These are phyloP conservation scores for Beaufortia kweichowensis DNA, from an alignment of 2,113 vertebrate species.

Conservation along the genomic window DNA sequence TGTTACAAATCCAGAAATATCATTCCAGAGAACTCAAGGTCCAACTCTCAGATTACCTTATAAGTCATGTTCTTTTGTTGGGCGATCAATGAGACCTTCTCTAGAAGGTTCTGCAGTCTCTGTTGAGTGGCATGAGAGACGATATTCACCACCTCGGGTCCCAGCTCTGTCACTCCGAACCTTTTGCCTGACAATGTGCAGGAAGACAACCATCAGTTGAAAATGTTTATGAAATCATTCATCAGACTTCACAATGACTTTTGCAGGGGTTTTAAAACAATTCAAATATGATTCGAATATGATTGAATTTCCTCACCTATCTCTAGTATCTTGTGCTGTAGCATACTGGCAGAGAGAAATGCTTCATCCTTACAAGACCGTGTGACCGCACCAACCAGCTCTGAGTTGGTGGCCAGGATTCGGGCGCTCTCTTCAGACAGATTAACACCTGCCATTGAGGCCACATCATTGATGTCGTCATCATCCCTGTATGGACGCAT, in stretches of 20 bases:
- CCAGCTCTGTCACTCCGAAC: constrained; percentile 87
- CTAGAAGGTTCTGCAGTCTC: constrained; percentile 87
- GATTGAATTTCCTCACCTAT: constrained; percentile 90
- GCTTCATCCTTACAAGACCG: constrained; percentile 94
- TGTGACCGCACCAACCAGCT: constrained; percentile 88
- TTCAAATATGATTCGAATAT: no score
- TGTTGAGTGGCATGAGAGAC: constrained; percentile 94
- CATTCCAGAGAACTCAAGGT: no score
- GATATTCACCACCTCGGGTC: constrained; percentile 87
- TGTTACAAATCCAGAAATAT: no score
- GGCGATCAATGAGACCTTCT: constrained; percentile 89
- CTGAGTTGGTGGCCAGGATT: constrained; percentile 93
- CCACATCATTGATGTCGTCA: constrained; percentile 96
- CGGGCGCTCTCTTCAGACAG: constrained; percentile 93
- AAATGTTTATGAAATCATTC: no score
- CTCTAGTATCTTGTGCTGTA: constrained; percentile 90
- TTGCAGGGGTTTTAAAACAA: no score
- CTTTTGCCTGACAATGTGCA: constrained; percentile 77
- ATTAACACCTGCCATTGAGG: constrained; percentile 97
- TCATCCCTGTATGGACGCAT: constrained; percentile 80
- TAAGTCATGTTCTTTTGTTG: constrained; percentile 91
- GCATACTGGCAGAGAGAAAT: constrained; percentile 82
- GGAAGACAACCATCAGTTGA: not conserved
- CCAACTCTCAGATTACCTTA: no score
- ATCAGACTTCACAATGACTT: not conserved